A percentile compares a stretch with the other conserved stretches of the same genome.
phyloP scores from a whole-genome alignment of 64 coral and sea anemone species.

The Montipora cactus region DNA sequence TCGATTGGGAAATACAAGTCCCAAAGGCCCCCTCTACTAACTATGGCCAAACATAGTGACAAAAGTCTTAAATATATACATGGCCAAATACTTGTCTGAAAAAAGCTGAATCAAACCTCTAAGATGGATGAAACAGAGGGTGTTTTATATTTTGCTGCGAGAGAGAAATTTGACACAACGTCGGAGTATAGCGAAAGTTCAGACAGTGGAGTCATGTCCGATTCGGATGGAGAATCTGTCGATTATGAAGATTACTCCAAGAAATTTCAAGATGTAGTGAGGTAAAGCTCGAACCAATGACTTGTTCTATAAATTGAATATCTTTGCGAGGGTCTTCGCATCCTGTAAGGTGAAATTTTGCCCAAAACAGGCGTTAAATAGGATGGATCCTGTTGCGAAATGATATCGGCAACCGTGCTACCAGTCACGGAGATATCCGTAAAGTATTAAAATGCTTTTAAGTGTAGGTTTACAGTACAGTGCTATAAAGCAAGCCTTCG shows the following conservation, averaged over 20 bases:
- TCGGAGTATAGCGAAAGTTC: neutral
- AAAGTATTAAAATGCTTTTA: too few relatives aligned
- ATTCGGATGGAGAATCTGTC: constrained; percentile 9
- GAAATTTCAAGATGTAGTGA: neutral
- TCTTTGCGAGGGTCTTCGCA: neutral
- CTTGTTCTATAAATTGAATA: neutral
- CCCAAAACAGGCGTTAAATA: neutral
- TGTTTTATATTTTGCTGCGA: neutral
- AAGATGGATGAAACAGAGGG: neutral
- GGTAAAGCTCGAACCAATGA: neutral
- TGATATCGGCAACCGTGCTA: neutral
- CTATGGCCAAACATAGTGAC: too few relatives aligned
- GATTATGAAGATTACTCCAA: neutral
- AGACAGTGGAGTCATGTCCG: constrained; percentile 13
- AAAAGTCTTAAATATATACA: too few relatives aligned
- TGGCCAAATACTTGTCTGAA: neutral
- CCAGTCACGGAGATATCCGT: too few relatives aligned
- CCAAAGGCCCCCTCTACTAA: too few relatives aligned
- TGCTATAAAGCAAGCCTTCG: too few relatives aligned
- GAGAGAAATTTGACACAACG: neutral
- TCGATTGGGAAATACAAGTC: neutral
- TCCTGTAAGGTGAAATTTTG: neutral
- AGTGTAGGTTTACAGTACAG: too few relatives aligned
- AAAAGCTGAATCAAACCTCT: neutral
- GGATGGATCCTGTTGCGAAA: neutral